phyloP scores from a whole-genome alignment of 2,797 vertebrate species.

The Leucoraja ocellata region DNA sequence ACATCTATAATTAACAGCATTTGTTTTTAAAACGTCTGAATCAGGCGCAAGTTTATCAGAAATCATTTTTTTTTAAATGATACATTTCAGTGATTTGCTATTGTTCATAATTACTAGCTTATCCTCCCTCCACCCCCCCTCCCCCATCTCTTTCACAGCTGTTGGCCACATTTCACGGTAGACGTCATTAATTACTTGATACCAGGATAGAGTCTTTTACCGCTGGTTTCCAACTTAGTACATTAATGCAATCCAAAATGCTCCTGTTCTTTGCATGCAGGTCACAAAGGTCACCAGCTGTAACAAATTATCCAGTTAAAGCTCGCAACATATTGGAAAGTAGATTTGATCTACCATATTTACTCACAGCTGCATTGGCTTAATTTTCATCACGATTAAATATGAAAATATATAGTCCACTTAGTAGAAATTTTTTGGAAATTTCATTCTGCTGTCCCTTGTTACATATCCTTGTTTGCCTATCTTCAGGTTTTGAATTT shows the following conservation, averaged over 20 bases:
- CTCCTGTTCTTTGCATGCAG: constrained; percentile 1
- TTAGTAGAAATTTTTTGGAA: neutral
- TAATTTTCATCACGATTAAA: constrained; percentile 2
- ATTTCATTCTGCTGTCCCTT: neutral
- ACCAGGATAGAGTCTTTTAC: constrained; percentile 32
- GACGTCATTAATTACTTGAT: constrained; percentile 35
- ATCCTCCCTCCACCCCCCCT: neutral
- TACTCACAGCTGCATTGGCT: constrained; percentile 31
- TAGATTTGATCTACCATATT: neutral
- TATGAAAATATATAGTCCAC: constrained; percentile 4
- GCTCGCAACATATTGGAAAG: constrained; percentile 14
- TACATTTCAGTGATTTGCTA: constrained; percentile 35
- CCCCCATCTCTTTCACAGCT: constrained; percentile 28
- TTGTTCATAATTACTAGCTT: constrained; percentile 11
- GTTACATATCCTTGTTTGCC: neutral
- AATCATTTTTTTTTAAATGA: constrained; percentile 16
- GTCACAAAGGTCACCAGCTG: constrained; percentile 27
- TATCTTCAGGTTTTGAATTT: neutral
- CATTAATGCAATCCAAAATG: neutral
- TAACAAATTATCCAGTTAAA: constrained; percentile 31
- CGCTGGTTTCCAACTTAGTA: constrained; percentile 33
- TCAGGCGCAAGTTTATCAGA: constrained; percentile 17
- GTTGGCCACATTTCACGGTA: constrained; percentile 16
- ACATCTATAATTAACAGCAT: constrained; percentile 30
- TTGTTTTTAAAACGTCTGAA: constrained; percentile 28